phyloP scores from a whole-genome alignment of 2,888 invertebrate genomes.

The Buathra laborator region DNA sequence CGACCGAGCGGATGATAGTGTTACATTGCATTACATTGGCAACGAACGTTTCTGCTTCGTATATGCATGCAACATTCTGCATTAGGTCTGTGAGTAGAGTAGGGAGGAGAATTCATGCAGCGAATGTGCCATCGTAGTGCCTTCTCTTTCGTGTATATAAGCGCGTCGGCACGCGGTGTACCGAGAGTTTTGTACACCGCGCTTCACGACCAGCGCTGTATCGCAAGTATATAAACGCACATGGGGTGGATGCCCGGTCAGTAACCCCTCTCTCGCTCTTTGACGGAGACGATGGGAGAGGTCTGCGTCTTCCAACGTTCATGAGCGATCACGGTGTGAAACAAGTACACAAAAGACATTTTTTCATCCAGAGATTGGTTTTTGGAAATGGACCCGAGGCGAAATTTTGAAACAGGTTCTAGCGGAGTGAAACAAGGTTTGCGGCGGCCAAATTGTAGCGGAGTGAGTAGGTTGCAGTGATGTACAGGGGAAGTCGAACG shows the following conservation, averaged over 20 bases:
- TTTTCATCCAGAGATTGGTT: neutral
- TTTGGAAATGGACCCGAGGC: neutral
- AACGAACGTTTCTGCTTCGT: slow-evolving; percentile 25
- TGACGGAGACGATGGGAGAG: slow-evolving; percentile 50
- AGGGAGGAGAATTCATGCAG: neutral
- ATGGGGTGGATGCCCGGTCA: slow-evolving; percentile 83
- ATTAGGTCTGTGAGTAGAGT: neutral
- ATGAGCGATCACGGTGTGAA: slow-evolving; percentile 73
- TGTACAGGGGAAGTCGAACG: too few species aligned
- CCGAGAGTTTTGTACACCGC: slow-evolving; percentile 55
- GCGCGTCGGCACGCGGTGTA: slow-evolving; percentile 36
- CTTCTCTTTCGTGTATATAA: slow-evolving; percentile 45
- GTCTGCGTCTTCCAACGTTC: slow-evolving; percentile 66
- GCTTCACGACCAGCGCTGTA: slow-evolving; percentile 57
- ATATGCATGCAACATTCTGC: slow-evolving; percentile 33
- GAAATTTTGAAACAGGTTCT: too few species aligned
- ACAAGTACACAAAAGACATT: slow-evolving; percentile 61
- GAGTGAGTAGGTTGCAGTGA: too few species aligned
- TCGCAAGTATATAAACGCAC: slow-evolving; percentile 78
- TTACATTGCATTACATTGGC: slow-evolving; percentile 67
- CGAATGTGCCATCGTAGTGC: slow-evolving; percentile 5
- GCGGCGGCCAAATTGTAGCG: too few species aligned
- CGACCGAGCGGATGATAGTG: slow-evolving; percentile 70
- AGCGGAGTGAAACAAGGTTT: too few species aligned
- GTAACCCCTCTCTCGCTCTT: slow-evolving; percentile 75